These are phyloP conservation scores for Drosophila pseudotalamancana DNA, from an alignment of 2,888 invertebrate genomes.

Conservation along the genomic window DNA sequence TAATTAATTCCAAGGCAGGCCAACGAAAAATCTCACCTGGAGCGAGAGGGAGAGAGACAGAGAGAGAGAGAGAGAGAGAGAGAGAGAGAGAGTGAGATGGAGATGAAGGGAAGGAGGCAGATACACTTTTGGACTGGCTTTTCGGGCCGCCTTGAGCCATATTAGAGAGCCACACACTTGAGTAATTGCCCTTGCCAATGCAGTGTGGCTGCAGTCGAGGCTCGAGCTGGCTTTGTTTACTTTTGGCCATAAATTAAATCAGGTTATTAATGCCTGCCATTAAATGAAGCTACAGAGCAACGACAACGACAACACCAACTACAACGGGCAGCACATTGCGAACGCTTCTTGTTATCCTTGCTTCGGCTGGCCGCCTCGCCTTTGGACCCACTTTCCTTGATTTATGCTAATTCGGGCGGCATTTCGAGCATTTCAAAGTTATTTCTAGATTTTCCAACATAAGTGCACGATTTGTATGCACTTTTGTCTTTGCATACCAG, in stretches of 20 bases:
- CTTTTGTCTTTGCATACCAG: not conserved
- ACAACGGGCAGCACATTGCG: conserved; percentile 27
- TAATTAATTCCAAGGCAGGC: conserved; percentile 80
- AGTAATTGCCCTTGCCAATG: conserved; percentile 68
- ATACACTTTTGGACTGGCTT: conserved; percentile 14
- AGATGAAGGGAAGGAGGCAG: too few species aligned
- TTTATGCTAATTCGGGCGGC: conserved; percentile 70
- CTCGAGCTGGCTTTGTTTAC: conserved; percentile 64
- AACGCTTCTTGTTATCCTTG: conserved; percentile 31
- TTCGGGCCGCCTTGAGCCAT: conserved; percentile 57
- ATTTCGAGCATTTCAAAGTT: conserved; percentile 64
- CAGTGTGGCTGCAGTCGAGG: conserved; percentile 55
- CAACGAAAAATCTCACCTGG: conserved; percentile 62
- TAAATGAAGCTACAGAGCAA: conserved; percentile 67
- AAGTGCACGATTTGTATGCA: conserved; percentile 46
- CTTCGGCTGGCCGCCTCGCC: not conserved
- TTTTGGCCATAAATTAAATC: conserved; percentile 76
- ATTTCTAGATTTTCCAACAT: conserved; percentile 58
- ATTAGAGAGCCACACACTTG: conserved; percentile 64
- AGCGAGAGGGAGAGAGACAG: conserved; percentile 14
- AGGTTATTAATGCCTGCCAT: conserved; percentile 76
- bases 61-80: too few species aligned
- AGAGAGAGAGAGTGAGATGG: too few species aligned
- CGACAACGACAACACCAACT: conserved; percentile 16
- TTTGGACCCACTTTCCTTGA: conserved; percentile 40